These are phyloP conservation scores for Bhutanitis thaidina DNA, from an alignment of 2,888 invertebrate species.

Conservation along the genomic window DNA sequence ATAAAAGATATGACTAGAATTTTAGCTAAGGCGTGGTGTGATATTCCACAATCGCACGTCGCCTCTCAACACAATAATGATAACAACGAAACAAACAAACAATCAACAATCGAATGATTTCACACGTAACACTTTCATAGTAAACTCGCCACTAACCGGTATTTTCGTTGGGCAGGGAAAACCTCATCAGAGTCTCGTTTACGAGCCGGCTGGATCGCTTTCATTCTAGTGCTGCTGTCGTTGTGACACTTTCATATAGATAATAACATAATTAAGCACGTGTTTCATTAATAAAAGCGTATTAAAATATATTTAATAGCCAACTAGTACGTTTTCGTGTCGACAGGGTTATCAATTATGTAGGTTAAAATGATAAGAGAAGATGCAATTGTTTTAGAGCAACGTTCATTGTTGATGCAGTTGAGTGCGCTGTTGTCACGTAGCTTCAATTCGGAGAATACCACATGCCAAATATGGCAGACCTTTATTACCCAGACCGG, in stretches of 20 bases:
- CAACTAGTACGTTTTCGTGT: neutral
- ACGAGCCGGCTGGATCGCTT: constrained; percentile 6
- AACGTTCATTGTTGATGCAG: neutral
- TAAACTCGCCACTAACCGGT: neutral
- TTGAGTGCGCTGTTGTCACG: neutral
- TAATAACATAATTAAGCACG: constrained; percentile 2
- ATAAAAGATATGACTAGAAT: no score
- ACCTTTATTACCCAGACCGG: no score
- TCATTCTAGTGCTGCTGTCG: constrained; percentile 5
- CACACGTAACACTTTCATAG: constrained; percentile 15
- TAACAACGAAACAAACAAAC: neutral
- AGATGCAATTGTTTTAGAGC: constrained; percentile 6
- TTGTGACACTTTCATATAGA: constrained; percentile 5
- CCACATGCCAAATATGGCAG: no score
- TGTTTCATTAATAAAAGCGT: constrained; percentile 6
- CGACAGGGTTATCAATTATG: constrained; percentile 7
- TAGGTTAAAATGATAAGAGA: neutral
- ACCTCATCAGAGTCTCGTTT: constrained; percentile 6
- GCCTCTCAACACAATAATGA: no score
- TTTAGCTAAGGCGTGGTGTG: no score
- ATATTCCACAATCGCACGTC: no score
- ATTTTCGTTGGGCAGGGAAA: constrained; percentile 11
- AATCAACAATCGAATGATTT: neutral
- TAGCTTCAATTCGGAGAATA: neutral
- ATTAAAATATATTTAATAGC: constrained; percentile 1